A percentile compares a stretch with the other conserved stretches of the same genome.
Evolutionary conservation across 2,797 vertebrate genomes (phyloP).

Genomic region (Pipistrellus kuhlii): DNA sequence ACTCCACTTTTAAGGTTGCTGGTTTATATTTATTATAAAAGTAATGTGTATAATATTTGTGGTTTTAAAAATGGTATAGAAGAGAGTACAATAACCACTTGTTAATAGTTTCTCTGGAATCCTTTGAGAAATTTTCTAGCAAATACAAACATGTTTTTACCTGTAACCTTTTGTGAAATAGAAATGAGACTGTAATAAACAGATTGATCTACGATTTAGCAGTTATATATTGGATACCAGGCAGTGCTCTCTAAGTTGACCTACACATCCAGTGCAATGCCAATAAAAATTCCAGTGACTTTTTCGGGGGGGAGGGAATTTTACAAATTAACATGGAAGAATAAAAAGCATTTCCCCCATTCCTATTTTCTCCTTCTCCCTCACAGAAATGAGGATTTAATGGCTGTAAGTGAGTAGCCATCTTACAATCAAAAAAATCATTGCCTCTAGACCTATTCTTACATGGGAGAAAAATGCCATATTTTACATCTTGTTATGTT

Average conservation of each 20-base stretch:
- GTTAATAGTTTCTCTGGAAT: conserved; percentile 19
- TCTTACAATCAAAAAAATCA: conserved; percentile 29
- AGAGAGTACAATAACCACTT: neutral
- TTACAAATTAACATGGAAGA: conserved; percentile 52
- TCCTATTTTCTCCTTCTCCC: conserved; percentile 37
- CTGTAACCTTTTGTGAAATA: conserved; percentile 47
- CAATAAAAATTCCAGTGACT: conserved; percentile 55
- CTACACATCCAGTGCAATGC: conserved; percentile 41
- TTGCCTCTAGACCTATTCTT: conserved; percentile 14
- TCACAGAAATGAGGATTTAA: conserved; percentile 47
- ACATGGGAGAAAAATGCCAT: conserved; percentile 24
- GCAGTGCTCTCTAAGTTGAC: conserved; percentile 40
- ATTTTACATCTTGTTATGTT: conserved; percentile 47
- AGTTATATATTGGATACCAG: neutral
- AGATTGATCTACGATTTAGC: neutral
- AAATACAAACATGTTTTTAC: conserved; percentile 33
- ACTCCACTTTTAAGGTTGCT: conserved; percentile 53
- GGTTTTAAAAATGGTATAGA: conserved; percentile 39
- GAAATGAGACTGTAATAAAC: conserved; percentile 13
- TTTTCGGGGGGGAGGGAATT: neutral
- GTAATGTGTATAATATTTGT: conserved; percentile 31
- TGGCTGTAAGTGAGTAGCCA: conserved; percentile 44
- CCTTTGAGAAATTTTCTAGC: conserved; percentile 55
- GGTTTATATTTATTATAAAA: conserved; percentile 53
- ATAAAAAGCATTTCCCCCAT: neutral